Evolutionary conservation across 1,140 invertebrate genomes (phyloP).

Genomic region (Pseudomyrmex pallidus): DNA sequence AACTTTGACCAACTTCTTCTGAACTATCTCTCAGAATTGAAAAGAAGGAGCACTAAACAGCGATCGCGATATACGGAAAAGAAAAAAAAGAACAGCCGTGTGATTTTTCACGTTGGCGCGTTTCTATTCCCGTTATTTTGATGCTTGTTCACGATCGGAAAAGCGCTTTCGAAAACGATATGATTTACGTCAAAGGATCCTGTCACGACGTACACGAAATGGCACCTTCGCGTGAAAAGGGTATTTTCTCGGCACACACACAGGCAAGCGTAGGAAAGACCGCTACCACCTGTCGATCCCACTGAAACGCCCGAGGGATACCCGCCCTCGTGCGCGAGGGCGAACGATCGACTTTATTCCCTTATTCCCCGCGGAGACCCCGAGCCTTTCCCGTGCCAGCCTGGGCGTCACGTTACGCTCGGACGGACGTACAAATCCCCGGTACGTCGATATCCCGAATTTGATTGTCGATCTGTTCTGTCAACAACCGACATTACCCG

Average conservation of each 20-base stretch:
- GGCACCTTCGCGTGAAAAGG: conserved; percentile 60
- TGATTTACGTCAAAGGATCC: conserved; percentile 59
- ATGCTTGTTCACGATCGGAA: conserved; percentile 58
- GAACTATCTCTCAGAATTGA: neutral
- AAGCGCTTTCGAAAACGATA: conserved; percentile 62
- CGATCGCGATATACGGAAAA: neutral
- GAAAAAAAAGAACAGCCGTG: neutral
- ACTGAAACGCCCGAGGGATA: conserved; percentile 57
- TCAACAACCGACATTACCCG: conserved; percentile 43
- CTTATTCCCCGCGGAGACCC: conserved; percentile 52
- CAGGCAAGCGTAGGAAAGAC: conserved; percentile 43
- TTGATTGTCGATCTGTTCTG: conserved; percentile 59
- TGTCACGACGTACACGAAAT: conserved; percentile 60
- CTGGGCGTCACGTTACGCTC: conserved; percentile 48
- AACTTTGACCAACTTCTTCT: neutral
- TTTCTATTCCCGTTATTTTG: conserved; percentile 55
- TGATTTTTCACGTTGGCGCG: conserved; percentile 32
- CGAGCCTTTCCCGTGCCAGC: conserved; percentile 19
- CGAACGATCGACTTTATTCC: conserved; percentile 57
- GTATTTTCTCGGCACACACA: conserved; percentile 53
- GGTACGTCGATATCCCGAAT: conserved; percentile 55
- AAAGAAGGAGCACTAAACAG: no score
- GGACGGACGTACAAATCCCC: conserved; percentile 55
- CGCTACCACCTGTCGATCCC: conserved; percentile 60
- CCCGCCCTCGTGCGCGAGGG: conserved; percentile 26